Percentiles rank a stretch among this genome's conserved stretches.
Conservation (phyloP, 2,888 invertebrate genomes). For the Agrochola lota region DNA sequence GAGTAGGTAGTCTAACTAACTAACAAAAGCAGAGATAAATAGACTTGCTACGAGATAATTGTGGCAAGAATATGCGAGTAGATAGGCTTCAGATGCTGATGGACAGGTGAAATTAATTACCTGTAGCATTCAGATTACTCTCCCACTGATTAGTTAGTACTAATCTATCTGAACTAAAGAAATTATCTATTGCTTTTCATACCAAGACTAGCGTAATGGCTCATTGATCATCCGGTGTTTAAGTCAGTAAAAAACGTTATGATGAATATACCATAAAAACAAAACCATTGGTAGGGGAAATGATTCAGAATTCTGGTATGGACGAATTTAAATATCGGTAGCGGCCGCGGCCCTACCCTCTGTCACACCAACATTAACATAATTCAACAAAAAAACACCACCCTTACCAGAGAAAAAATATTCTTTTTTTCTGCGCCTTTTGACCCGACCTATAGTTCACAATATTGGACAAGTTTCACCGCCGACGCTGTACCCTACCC, state of each 20-base stretch:
- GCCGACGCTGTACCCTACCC: slow-evolving; percentile 65
- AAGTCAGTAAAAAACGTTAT: slow-evolving; percentile 28
- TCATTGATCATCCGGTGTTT: slow-evolving; percentile 29
- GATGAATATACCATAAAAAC: slow-evolving; percentile 57
- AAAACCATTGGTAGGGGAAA: slow-evolving; percentile 57
- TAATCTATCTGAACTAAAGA: slow-evolving; percentile 10
- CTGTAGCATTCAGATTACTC: slow-evolving; percentile 63
- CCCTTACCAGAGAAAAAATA: slow-evolving; percentile 76
- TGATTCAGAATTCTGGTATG: slow-evolving; percentile 63
- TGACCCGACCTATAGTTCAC: slow-evolving; percentile 80
- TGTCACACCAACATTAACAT: slow-evolving; percentile 87
- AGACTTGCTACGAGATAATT: slow-evolving; percentile 74
- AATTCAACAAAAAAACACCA: slow-evolving; percentile 86
- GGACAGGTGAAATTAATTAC: slow-evolving; percentile 76
- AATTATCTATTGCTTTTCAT: slow-evolving; percentile 21
- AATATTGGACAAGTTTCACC: slow-evolving; percentile 83
- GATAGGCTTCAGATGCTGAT: slow-evolving; percentile 67
- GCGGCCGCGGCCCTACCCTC: slow-evolving; percentile 79
- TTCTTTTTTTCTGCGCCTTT: slow-evolving; percentile 79
- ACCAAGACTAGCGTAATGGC: slow-evolving; percentile 6
- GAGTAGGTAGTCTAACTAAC: slow-evolving; percentile 16
- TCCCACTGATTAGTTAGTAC: slow-evolving; percentile 27
- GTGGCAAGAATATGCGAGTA: slow-evolving; percentile 69
- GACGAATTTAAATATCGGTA: slow-evolving; percentile 87
- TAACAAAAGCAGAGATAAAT: slow-evolving; percentile 43